Evolutionary conservation across 2,797 vertebrate species (phyloP), one percentile per base, ranked within the genome.

Genomic region (Cottoperca gobio): DNA sequence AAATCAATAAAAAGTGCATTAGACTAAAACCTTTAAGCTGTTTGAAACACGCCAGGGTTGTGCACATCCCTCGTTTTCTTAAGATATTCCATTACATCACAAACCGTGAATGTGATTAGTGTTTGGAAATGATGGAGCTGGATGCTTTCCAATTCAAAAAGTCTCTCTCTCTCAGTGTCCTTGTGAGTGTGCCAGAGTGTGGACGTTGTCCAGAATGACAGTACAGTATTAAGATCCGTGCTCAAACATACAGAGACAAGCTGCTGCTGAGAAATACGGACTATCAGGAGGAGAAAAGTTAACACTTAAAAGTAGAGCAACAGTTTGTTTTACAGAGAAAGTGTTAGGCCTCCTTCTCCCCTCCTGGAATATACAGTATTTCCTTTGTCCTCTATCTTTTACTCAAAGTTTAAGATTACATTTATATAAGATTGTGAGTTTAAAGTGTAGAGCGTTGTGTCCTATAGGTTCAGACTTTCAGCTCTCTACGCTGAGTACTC

Each of bases 401-500:
- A n/a, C n/a, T n/a, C n/a, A 23, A 69, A 59, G 49, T 60, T 40
- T 33, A 53, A 60, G 31, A 60, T 48, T 12, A 42, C 0, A 72
- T 62, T 67, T 11, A 39, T 52, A 33, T 17, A 13, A 46, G 17
- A 60, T 43, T 63, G 65, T 35, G 21, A 33, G 31, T 33, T 8
- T 33, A 33, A 33, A 33, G 31, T 33, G 31, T 33, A 33, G 33
- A 33, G 31, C 31, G 33, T 33, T 31, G n/a, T n/a, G n/a, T 84
- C 66, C 77, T 16, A 39, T 26, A 58, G 48, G 21, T 83, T 82
- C 50, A 81, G 70, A 66, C 54, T 72, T 63, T 57, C 21, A 84
- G 76, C 43, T 78, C 40, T 48, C 42, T 31, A 28, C n/a, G 13
- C 45, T 57, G 61, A 84, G 45, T 76, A 55, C 21, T 75, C 39